Percentiles rank a stretch among this genome's conserved stretches.
Conservation (phyloP, 2,888 invertebrate genomes). For the Microdon myrmicae region DNA sequence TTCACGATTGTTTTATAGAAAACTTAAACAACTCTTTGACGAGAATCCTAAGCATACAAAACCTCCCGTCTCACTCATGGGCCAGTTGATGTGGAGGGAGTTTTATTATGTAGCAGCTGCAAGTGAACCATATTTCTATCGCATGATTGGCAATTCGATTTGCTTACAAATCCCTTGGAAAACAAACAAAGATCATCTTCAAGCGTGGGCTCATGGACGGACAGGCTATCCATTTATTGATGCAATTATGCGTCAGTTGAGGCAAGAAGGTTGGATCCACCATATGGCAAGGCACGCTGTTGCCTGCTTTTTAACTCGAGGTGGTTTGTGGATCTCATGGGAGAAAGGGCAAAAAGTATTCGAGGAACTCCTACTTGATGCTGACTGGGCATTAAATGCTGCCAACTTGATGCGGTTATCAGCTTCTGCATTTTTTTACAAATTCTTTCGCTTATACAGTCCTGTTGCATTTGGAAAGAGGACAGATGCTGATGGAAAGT, state of each 20-base stretch:
- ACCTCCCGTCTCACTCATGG: constrained; percentile 74
- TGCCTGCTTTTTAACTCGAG: constrained; percentile 79
- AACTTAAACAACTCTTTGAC: constrained; percentile 68
- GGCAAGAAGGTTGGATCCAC: constrained; percentile 81
- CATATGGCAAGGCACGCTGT: constrained; percentile 81
- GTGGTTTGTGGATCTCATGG: constrained; percentile 81
- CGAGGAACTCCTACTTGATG: constrained; percentile 75
- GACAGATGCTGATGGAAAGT: constrained; percentile 76
- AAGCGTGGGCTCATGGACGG: constrained; percentile 73
- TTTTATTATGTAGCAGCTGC: constrained; percentile 75
- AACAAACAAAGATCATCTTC: constrained; percentile 69
- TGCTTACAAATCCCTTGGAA: constrained; percentile 76
- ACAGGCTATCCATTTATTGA: constrained; percentile 82
- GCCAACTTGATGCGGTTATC: constrained; percentile 83
- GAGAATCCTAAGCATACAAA: constrained; percentile 70
- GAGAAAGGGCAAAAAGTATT: constrained; percentile 79
- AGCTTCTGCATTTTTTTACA: constrained; percentile 77
- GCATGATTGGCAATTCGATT: constrained; percentile 73
- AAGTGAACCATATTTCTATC: constrained; percentile 73
- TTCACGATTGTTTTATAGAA: constrained; percentile 71
- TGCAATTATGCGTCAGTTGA: constrained; percentile 79
- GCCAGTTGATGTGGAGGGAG: constrained; percentile 76
- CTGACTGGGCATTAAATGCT: constrained; percentile 79
- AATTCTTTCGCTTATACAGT: constrained; percentile 77
- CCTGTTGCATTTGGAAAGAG: constrained; percentile 81